These are phyloP conservation scores for Betta splendens DNA, from an alignment of 2,797 vertebrate species.

Conservation along the genomic window DNA sequence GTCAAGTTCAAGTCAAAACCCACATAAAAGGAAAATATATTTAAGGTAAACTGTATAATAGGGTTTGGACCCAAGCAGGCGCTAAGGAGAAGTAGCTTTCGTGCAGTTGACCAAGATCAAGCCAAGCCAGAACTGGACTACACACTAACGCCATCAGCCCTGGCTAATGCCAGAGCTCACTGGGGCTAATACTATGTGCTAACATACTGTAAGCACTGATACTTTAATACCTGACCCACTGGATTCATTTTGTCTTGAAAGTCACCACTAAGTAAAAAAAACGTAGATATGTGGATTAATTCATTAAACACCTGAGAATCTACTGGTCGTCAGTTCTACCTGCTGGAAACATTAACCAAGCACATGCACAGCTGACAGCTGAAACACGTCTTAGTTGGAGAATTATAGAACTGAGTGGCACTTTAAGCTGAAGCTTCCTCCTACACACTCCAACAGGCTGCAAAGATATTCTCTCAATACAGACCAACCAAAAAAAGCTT, in stretches of 20 bases:
- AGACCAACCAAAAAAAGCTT: background rate
- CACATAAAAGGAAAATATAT: too few relatives aligned
- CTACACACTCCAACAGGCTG: slow-evolving; percentile 23
- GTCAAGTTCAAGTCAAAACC: too few relatives aligned
- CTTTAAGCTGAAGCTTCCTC: slow-evolving; percentile 23
- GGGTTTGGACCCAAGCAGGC: too few relatives aligned
- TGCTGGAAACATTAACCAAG: background rate
- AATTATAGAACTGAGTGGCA: slow-evolving; percentile 9
- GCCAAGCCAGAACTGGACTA: too few relatives aligned
- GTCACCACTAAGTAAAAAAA: background rate
- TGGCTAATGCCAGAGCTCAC: too few relatives aligned
- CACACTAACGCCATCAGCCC: too few relatives aligned
- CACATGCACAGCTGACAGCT: background rate
- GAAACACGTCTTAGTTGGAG: slow-evolving; percentile 14
- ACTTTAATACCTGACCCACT: background rate
- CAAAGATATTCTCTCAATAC: slow-evolving; percentile 17
- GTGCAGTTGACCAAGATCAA: too few relatives aligned
- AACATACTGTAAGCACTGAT: background rate
- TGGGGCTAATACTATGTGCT: too few relatives aligned
- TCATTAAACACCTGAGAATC: background rate
- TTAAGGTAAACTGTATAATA: too few relatives aligned
- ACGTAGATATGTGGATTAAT: background rate
- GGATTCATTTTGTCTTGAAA: background rate
- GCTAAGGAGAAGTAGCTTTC: too few relatives aligned
- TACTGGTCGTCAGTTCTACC: background rate